These are phyloP conservation scores for Apteryx mantelli DNA, from an alignment of 2,113 vertebrate genomes.

Conservation along the genomic window DNA sequence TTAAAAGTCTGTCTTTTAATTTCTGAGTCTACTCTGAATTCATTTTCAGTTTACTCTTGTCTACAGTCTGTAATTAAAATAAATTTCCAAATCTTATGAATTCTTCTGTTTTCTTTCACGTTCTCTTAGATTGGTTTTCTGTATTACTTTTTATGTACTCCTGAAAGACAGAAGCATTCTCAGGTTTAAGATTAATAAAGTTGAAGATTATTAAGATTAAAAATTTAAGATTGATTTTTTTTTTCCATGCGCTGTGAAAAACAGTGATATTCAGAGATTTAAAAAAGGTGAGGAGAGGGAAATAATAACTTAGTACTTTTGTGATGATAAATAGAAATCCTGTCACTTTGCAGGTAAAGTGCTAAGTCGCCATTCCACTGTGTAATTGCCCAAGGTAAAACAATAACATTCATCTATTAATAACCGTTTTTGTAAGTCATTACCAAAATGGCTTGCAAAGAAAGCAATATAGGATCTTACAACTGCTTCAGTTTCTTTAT, in stretches of 20 bases:
- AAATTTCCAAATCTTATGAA: background rate
- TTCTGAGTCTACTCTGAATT: background rate
- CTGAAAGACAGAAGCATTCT: background rate
- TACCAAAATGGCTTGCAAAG: fast-evolving
- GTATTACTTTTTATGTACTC: background rate
- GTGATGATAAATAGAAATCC: background rate
- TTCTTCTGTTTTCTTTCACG: background rate
- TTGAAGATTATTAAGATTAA: too few species aligned
- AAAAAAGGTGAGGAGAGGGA: background rate
- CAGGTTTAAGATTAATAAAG: background rate
- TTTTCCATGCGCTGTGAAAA: background rate
- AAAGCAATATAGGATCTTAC: background rate
- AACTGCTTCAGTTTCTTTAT: background rate
- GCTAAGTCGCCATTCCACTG: background rate
- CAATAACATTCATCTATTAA: background rate
- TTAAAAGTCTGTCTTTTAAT: background rate
- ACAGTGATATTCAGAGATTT: background rate
- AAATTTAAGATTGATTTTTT: background rate
- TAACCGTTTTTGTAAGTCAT: background rate
- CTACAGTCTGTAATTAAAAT: background rate
- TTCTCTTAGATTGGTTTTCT: background rate
- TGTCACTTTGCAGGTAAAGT: background rate
- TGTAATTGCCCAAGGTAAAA: background rate
- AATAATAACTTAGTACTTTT: background rate
- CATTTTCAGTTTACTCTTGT: background rate